These are phyloP conservation scores for Sphaerodactylus townsendi DNA, from an alignment of 2,113 vertebrate species.

Conservation along the genomic window DNA sequence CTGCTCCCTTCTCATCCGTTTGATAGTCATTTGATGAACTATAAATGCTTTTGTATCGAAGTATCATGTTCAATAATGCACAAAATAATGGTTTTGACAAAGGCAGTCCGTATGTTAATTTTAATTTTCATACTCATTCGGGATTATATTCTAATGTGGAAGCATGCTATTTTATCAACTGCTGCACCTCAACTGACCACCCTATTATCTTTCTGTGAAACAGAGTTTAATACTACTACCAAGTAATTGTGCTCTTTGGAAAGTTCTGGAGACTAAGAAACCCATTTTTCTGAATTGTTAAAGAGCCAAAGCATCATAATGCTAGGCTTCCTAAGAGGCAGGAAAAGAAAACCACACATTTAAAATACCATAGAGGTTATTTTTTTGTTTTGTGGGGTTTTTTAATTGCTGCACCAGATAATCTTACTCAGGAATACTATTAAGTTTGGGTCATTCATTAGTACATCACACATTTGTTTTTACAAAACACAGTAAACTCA, in stretches of 20 bases:
- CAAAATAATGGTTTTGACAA: too few species aligned
- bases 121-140: too few species aligned
- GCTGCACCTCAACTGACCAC: too few species aligned
- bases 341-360: background rate
- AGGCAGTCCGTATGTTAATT: too few species aligned
- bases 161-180: too few species aligned
- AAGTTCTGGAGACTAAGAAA: background rate
- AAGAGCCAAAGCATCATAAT: background rate
- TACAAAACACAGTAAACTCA: background rate
- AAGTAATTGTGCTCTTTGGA: background rate
- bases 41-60: too few species aligned
- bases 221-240: too few species aligned
- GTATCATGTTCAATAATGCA: too few species aligned
- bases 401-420: background rate
- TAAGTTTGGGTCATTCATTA: background rate
- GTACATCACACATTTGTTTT: background rate
- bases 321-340: background rate
- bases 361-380: background rate
- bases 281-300: background rate
- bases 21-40: too few species aligned
- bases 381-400: background rate
- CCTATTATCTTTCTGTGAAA: too few species aligned
- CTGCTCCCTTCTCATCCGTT: too few species aligned
- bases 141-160: too few species aligned
- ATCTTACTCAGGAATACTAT: background rate